A percentile compares a stretch with the other conserved stretches of the same genome.
These are phyloP conservation scores for Acanthopagrus latus DNA, from an alignment of 2,797 vertebrate genomes.

Conservation along the genomic window DNA sequence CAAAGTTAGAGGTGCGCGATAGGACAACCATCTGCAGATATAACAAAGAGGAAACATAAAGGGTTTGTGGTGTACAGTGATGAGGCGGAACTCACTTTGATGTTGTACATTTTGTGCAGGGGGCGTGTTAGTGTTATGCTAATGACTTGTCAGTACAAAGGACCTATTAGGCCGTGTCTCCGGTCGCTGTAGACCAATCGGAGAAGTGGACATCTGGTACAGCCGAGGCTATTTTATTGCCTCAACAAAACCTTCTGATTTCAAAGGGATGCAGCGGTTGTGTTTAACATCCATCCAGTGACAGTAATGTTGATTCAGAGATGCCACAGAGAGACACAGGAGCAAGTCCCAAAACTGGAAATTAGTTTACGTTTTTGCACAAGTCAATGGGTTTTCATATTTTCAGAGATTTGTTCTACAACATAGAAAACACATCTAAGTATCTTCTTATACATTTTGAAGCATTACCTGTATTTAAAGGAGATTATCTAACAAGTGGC, in stretches of 20 bases:
- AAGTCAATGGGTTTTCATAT: no score
- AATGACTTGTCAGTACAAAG: constrained; percentile 58
- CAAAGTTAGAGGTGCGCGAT: constrained; percentile 44
- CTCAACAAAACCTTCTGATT: constrained; percentile 41
- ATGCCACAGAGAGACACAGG: background rate
- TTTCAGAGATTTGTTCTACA: no score
- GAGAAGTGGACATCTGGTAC: constrained; percentile 29
- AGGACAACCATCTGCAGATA: constrained; percentile 46
- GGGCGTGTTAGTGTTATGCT: constrained; percentile 49
- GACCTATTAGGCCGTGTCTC: constrained; percentile 38
- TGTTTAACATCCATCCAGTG: constrained; percentile 58
- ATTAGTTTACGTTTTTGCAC: no score
- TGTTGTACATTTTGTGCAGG: constrained; percentile 45
- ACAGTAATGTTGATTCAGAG: constrained; percentile 27
- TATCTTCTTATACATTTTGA: no score
- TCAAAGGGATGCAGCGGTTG: constrained; percentile 34
- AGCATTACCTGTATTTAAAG: no score
- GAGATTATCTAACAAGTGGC: no score
- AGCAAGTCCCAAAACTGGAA: no score
- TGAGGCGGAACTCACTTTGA: constrained; percentile 61
- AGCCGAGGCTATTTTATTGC: constrained; percentile 36
- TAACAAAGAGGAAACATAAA: constrained; percentile 61
- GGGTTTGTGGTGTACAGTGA: constrained; percentile 49
- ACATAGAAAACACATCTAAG: no score
- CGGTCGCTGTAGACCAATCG: constrained; percentile 40